phyloP scores from a whole-genome alignment of 92 coral and sea anemone species.

The Zoanthus sociatus region DNA sequence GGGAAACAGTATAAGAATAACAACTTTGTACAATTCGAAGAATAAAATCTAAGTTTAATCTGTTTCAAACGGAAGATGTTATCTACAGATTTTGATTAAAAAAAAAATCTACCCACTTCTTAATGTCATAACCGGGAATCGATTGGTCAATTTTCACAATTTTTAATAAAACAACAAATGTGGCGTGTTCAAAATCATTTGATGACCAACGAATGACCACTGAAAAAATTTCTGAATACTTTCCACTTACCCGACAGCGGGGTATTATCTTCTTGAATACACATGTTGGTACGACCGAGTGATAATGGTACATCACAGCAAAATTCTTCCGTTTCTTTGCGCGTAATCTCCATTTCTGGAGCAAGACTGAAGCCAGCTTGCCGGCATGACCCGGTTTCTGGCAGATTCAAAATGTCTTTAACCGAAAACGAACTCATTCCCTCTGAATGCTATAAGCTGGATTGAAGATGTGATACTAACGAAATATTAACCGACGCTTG shows the following conservation, averaged over 20 bases:
- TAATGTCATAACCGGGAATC: background rate
- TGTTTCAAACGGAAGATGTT: slow-evolving; percentile 28
- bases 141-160: background rate
- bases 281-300: slow-evolving; percentile 36
- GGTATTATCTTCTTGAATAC: slow-evolving; percentile 45
- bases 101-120: slow-evolving; percentile 23
- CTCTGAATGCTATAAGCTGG: slow-evolving; percentile 17
- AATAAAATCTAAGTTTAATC: slow-evolving; percentile 37
- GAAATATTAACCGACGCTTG: slow-evolving; percentile 29
- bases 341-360: slow-evolving; percentile 37
- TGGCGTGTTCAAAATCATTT: background rate
- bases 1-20: background rate
- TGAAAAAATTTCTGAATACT: background rate
- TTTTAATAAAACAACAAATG: background rate
- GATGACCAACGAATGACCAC: background rate
- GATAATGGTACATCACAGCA: slow-evolving; percentile 36
- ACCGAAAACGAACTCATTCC: slow-evolving; percentile 96
- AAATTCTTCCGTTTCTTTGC: slow-evolving; percentile 48
- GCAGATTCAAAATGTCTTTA: slow-evolving; percentile 90
- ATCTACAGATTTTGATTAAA: background rate
- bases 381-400: slow-evolving; percentile 65
- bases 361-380: background rate
- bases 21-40: background rate
- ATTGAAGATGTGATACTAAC: slow-evolving; percentile 25
- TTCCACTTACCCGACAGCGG: slow-evolving; percentile 38